phyloP scores from a whole-genome alignment of 2,888 invertebrate genomes.

The Acronicta leporina region DNA sequence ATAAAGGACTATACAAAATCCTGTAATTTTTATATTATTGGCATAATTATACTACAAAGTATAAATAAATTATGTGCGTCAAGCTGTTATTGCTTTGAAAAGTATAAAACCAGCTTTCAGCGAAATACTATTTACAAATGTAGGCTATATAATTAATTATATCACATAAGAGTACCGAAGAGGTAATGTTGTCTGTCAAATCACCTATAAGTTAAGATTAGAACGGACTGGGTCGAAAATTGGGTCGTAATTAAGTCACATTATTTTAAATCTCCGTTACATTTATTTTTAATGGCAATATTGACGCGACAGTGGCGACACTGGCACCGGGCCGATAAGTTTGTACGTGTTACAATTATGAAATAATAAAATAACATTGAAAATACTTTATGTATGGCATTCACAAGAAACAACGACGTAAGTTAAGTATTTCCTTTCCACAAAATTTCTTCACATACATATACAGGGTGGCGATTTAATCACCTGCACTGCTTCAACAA shows the following conservation, averaged over 20 bases:
- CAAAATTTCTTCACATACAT: no score
- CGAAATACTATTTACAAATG: constrained; percentile 50
- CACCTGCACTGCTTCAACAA: no score
- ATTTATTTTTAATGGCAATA: no score
- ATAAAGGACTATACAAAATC: background rate
- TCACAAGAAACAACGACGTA: no score
- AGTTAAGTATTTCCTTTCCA: no score
- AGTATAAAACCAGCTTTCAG: constrained; percentile 47
- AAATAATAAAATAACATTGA: no score
- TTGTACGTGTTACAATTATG: no score
- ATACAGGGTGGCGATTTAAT: no score
- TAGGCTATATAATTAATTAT: constrained; percentile 49
- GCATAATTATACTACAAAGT: constrained; percentile 34
- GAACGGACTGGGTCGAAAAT: constrained; percentile 25
- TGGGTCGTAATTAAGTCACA: background rate
- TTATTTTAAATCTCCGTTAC: no score
- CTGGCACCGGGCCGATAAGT: no score
- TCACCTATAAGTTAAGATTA: constrained; percentile 41
- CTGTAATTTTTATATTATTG: constrained; percentile 36
- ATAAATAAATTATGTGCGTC: constrained; percentile 17
- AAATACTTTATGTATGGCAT: no score
- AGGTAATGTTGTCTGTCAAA: constrained; percentile 64
- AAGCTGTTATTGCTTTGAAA: constrained; percentile 25
- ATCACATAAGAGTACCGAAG: constrained; percentile 63
- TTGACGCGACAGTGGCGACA: no score